These are phyloP conservation scores for Cyprinodon diabolis DNA, from an alignment of 2,797 vertebrate genomes.

Conservation along the genomic window DNA sequence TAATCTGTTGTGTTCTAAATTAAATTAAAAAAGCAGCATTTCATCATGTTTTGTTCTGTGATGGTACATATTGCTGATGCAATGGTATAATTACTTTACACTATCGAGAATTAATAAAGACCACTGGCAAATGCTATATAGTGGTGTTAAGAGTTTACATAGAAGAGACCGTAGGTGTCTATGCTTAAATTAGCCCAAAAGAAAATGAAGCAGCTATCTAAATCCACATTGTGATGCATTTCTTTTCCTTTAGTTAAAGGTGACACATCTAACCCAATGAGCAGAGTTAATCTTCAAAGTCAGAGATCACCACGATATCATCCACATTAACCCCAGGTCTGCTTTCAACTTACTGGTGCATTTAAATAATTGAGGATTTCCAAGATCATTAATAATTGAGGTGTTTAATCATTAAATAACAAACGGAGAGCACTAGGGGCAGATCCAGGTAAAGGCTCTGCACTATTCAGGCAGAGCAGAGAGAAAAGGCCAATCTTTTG, in stretches of 20 bases:
- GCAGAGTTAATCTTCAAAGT: slow-evolving; percentile 65
- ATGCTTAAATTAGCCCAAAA: neutral
- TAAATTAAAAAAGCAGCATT: neutral
- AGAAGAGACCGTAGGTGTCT: neutral
- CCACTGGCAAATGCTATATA: neutral
- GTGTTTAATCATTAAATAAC: slow-evolving; percentile 73
- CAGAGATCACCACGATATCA: slow-evolving; percentile 60
- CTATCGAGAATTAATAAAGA: neutral
- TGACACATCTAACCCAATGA: slow-evolving; percentile 23
- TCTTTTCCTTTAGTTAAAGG: neutral
- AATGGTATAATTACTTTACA: neutral
- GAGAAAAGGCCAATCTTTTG: slow-evolving; percentile 44
- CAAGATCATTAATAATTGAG: slow-evolving; percentile 76
- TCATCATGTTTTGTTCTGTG: neutral
- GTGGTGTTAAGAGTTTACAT: neutral
- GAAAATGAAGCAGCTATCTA: neutral
- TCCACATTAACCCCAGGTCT: slow-evolving; percentile 61
- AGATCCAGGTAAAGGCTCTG: slow-evolving; percentile 33
- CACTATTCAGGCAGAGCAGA: slow-evolving; percentile 37
- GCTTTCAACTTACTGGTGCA: slow-evolving; percentile 63
- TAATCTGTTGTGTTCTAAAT: neutral
- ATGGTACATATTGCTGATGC: neutral
- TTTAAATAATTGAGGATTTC: slow-evolving; percentile 76
- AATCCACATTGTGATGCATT: neutral
- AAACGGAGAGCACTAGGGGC: slow-evolving; percentile 61